Base-by-base conservation (phyloP, 30 jellyfish, hydroid and myxozoan species). In the Phacellophora camtschatica region DNA sequence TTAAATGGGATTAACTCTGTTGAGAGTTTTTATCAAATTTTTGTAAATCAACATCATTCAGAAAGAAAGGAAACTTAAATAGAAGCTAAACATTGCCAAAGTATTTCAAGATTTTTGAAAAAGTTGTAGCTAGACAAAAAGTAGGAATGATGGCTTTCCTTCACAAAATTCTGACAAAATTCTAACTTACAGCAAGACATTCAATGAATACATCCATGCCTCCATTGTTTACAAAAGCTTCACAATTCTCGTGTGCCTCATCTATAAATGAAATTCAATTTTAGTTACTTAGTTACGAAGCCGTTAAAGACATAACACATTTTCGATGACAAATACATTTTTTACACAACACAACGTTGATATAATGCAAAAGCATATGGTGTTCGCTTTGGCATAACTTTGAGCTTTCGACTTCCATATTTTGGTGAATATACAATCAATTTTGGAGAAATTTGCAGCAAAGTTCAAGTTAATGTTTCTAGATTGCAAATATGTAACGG, bases 241-340 rank as follows among this genome's bases (percentile, higher is more conserved):
- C 74, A 51, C 97, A 80, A 59, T 88, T 88, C 29, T 81, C 95
- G 13, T 93, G 91, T 12, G 83, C 73, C 28, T 88, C 97, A 55
- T 88, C 97, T 88, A 71, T 0, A 48, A 25, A 74, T 8, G 11
- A 34, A 56, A 72, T 45, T 46, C 10, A 24, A 48, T 15, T 71
- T 7, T 50, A 71, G 4, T 57, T 5, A 23, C 37, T 13, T 5
- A 31, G 28, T 18, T 27, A 18, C 54, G 19, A 3, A 3, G 22
- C n/a, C n/a, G 16, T 3, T 12, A 49, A 15, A 12, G 8, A 3
- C 4, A 3, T 11, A 2, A 11, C 13, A 8, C 55, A 41, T 10
- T 16, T 16, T 41, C 9, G 23, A 6, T 51, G 29, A 51, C 9
- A 6, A 8, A 16, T 3, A 1, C 12, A 54, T 32, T 15, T 9